Conservation (phyloP, 2,888 invertebrate genomes). For the Drosophila flavopinicola region DNA sequence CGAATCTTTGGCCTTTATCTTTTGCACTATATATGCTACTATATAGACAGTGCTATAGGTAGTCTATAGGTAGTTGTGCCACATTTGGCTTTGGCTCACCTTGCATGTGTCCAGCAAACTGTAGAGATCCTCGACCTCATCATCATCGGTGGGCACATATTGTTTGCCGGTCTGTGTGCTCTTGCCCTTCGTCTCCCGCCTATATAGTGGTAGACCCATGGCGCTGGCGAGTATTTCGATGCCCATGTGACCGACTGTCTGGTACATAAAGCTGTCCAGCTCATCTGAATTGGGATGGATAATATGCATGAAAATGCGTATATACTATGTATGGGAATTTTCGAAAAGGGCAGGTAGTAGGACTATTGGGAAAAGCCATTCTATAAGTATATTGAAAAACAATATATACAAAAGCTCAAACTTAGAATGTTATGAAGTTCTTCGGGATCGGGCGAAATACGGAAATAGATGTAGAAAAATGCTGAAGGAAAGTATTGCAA, state of each 20-base stretch:
- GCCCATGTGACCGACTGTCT: constrained; percentile 98
- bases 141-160: constrained; percentile 92
- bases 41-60: not conserved
- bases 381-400: too few relatives aligned
- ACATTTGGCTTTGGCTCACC: constrained; percentile 61
- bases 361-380: too few relatives aligned
- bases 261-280: constrained; percentile 99
- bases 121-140: constrained; percentile 99
- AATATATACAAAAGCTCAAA: too few relatives aligned
- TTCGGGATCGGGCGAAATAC: too few relatives aligned
- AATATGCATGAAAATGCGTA: not conserved
- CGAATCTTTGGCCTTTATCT: constrained; percentile 27
- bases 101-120: constrained; percentile 87
- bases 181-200: constrained; percentile 92
- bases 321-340: not conserved
- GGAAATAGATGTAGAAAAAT: too few relatives aligned
- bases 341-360: too few relatives aligned
- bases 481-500: too few relatives aligned
- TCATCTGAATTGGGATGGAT: constrained; percentile 87
- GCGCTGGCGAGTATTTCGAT: constrained; percentile 96
- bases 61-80: not conserved
- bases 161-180: constrained; percentile 91
- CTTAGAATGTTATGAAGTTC: too few relatives aligned
- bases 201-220: constrained; percentile 95
- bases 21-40: too few relatives aligned